Evolutionary conservation across 1,140 invertebrate species (phyloP), one percentile per base, ranked within the genome.

Genomic region (Pseudomyrmex sp.): DNA sequence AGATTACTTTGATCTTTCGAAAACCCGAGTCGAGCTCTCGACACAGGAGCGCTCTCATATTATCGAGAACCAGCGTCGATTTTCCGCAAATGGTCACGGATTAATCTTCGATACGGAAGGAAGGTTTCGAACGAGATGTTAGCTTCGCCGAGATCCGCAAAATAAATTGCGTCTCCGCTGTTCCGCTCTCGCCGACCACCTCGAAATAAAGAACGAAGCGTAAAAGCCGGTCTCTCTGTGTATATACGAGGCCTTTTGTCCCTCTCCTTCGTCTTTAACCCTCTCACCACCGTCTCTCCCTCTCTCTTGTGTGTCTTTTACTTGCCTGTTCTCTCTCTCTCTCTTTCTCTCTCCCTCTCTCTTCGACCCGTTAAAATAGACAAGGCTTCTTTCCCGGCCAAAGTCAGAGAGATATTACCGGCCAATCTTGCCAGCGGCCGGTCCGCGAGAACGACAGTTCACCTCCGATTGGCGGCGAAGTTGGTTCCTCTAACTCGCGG

Each of bases 321-420:
- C 84, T 87, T 35, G 72, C 56, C 48, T 69, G 35, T 35, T 85
- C 80, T 86, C 18, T n/a, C 58, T 72, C 63, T 72, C 62, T 75
- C 26, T 61, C 65, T 83, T 52, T 7, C 63, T 50, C 48, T 75
- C 69, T 61, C 26, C 58, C 68, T 23, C 83, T 88, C 88, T 86
- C 76, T 85, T 87, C 84, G 89, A 90, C 85, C 88, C 86, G 90
- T 92, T 92, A 93, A 93, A 93, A 93, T 93, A 93, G 92, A 92
- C 92, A 89, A 93, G 89, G 80, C 88, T 91, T 91, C 89, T 89
- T 92, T 90, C 90, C 90, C 89, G 86, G 89, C 90, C 88, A 90
- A 91, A 93, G 90, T 91, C 90, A 89, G 85, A 90, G 85, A 90
- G 90, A 92, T 92, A 92, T 93, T 91, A 89, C 85, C 83, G 90